Conservation (phyloP, 2,113 vertebrate species). For the Onychorhynchus coronatus region DNA sequence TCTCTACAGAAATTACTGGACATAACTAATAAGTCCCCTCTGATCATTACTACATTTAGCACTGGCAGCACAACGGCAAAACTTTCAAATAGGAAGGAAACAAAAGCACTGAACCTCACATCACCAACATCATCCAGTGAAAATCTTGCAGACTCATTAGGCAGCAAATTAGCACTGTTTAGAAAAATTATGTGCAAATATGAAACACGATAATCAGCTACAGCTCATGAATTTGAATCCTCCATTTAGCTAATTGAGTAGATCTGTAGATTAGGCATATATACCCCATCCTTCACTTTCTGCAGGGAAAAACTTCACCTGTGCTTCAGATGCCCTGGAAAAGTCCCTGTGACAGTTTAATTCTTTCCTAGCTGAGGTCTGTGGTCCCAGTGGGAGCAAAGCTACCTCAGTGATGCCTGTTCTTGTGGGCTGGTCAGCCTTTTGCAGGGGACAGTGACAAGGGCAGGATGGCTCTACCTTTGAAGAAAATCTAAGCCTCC, state of each 20-base stretch:
- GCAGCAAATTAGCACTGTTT: constrained; percentile 12
- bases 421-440: background rate
- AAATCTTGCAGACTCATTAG: constrained; percentile 8
- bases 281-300: background rate
- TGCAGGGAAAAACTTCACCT: background rate
- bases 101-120: background rate
- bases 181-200: background rate
- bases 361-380: background rate
- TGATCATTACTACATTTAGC: background rate
- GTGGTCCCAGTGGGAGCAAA: background rate
- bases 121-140: background rate
- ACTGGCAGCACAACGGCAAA: background rate
- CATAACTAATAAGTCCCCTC: background rate
- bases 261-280: background rate
- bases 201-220: background rate
- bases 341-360: background rate
- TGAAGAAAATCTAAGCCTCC: background rate
- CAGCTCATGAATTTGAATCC: background rate
- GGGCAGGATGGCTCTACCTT: background rate
- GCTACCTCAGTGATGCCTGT: background rate
- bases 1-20: background rate
- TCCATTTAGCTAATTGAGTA: background rate
- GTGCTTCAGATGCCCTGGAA: background rate
- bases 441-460: background rate
- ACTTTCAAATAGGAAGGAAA: background rate